Conservation (phyloP, 2,113 vertebrate species). For the Grallaria varia region DNA sequence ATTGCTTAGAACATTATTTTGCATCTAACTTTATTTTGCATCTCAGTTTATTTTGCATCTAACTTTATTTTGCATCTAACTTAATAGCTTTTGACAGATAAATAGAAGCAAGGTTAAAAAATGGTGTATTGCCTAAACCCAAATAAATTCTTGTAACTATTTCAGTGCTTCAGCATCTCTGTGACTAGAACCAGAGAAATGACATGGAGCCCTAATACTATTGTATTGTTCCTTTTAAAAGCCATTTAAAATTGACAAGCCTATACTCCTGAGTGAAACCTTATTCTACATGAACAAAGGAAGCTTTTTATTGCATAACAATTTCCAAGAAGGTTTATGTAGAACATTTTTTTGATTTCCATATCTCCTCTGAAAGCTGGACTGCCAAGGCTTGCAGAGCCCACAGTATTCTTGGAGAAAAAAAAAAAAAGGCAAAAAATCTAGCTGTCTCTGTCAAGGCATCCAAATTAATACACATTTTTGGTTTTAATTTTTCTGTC, state of each 20-base stretch:
- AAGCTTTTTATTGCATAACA: background rate
- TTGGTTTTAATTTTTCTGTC: background rate
- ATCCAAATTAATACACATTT: background rate
- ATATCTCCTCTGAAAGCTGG: background rate
- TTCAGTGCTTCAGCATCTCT: background rate
- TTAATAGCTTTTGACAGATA: background rate
- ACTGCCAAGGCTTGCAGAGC: background rate
- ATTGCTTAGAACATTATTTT: background rate
- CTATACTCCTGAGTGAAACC: background rate
- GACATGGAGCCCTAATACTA: rapidly evolving
- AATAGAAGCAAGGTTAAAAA: background rate
- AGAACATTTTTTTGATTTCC: background rate
- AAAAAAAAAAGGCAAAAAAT: background rate
- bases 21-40: no score
- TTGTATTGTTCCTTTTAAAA: background rate
- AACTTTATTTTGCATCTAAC: background rate
- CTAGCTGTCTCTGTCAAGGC: background rate
- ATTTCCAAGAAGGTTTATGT: background rate
- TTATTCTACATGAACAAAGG: background rate
- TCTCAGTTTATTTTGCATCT: background rate
- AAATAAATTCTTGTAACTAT: background rate
- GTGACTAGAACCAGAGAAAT: background rate
- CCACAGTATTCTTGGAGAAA: background rate
- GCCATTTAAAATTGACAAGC: background rate
- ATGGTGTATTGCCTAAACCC: rapidly evolving